Percentiles rank a stretch among this genome's conserved stretches.
phyloP scores from a whole-genome alignment of 1,140 invertebrate species.

The Drosophila saltans region DNA sequence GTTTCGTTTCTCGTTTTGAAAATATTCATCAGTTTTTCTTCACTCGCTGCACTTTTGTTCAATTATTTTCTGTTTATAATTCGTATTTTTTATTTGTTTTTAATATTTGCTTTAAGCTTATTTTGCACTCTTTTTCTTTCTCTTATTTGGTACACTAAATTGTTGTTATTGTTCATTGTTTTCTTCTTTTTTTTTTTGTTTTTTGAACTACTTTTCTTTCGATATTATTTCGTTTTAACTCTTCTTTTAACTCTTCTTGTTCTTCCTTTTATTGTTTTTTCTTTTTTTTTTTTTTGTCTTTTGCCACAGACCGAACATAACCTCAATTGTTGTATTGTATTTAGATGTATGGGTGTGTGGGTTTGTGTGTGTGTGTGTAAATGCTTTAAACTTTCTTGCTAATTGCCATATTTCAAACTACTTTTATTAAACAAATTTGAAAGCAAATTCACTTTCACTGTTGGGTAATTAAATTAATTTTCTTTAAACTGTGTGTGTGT shows the following conservation, averaged over 20 bases:
- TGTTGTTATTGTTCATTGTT: slow-evolving; percentile 24
- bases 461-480: background rate
- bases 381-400: slow-evolving; percentile 64
- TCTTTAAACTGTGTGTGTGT: background rate
- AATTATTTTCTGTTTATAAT: slow-evolving; percentile 26
- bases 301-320: background rate
- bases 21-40: background rate
- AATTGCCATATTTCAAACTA: slow-evolving; percentile 24
- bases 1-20: background rate
- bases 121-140: slow-evolving; percentile 36
- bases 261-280: slow-evolving; percentile 23
- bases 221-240: slow-evolving; percentile 35
- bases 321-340: slow-evolving; percentile 4
- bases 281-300: slow-evolving; percentile 11
- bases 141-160: slow-evolving; percentile 33
- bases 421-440: background rate
- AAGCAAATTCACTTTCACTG: background rate
- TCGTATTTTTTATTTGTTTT: slow-evolving; percentile 22
- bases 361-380: slow-evolving; percentile 32
- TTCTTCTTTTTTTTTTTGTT: slow-evolving; percentile 21
- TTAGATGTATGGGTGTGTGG: slow-evolving; percentile 3
- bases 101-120: slow-evolving; percentile 22
- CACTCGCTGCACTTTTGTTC: slow-evolving; percentile 20
- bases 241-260: slow-evolving; percentile 3
- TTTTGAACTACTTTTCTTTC: slow-evolving; percentile 35